phyloP scores from a whole-genome alignment of 2,888 invertebrate species.

The Tortricodes alternella region DNA sequence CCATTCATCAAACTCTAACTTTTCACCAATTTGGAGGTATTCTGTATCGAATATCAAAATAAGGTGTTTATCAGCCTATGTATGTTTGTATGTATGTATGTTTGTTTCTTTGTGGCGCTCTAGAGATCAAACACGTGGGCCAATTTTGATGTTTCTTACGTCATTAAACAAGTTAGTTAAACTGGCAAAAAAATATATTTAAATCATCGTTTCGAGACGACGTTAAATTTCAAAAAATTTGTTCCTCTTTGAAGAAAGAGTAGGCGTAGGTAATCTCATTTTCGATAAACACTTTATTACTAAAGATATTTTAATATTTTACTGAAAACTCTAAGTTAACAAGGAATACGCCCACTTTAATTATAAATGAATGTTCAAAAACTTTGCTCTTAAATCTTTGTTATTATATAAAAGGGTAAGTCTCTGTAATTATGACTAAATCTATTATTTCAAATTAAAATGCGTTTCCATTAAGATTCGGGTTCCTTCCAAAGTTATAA shows the following conservation, averaged over 20 bases:
- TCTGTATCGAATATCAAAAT: too few species aligned
- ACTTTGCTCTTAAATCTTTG: constrained; percentile 1
- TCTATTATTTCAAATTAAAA: constrained; percentile 18
- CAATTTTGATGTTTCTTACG: too few species aligned
- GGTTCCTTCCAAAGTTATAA: constrained; percentile 14
- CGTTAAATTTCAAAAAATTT: too few species aligned
- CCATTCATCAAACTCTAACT: too few species aligned
- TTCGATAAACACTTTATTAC: neutral
- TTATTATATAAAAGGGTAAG: constrained; percentile 22
- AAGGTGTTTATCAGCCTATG: too few species aligned
- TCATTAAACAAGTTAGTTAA: too few species aligned
- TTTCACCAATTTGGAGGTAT: too few species aligned
- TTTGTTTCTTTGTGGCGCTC: too few species aligned
- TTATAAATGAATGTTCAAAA: neutral
- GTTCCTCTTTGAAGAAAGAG: neutral
- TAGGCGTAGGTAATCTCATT: neutral
- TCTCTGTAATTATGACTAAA: constrained; percentile 21
- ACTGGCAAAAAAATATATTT: too few species aligned
- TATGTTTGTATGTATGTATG: too few species aligned
- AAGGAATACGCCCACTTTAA: constrained; percentile 8
- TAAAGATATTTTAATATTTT: neutral
- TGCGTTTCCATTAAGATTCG: constrained; percentile 24
- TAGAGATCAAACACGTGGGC: too few species aligned
- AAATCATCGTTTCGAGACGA: too few species aligned
- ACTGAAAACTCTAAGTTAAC: neutral